Evolutionary conservation across 2,113 vertebrate genomes (phyloP).

Genomic region (Limnothrissa miodon): DNA sequence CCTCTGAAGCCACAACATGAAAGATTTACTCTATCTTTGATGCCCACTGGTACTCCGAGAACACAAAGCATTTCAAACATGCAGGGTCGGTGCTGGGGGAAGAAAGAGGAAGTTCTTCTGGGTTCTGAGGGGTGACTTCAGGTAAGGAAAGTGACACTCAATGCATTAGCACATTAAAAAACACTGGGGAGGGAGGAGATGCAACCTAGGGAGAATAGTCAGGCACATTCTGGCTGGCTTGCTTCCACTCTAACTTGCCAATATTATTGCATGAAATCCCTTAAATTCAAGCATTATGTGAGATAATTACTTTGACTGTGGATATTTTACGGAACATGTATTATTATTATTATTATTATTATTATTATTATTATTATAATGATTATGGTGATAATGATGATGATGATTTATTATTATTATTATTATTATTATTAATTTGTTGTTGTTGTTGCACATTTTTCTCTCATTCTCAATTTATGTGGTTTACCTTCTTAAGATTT

Average conservation of each 20-base stretch:
- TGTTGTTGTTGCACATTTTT: too few relatives aligned
- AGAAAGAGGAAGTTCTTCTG: constrained; percentile 39
- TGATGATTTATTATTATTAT: too few relatives aligned
- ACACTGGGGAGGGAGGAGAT: neutral
- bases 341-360: too few relatives aligned
- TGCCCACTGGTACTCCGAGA: constrained; percentile 26
- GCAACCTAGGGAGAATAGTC: neutral
- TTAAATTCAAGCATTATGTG: neutral
- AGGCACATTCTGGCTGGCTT: neutral
- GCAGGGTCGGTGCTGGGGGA: constrained; percentile 15
- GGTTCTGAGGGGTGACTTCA: constrained; percentile 28
- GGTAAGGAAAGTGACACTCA: constrained; percentile 34
- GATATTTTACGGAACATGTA: too few relatives aligned
- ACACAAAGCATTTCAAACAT: constrained; percentile 48
- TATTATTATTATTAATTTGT: too few relatives aligned
- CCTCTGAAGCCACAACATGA: constrained; percentile 53
- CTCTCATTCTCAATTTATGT: too few relatives aligned
- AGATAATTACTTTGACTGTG: neutral
- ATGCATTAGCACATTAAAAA: neutral
- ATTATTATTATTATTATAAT: too few relatives aligned
- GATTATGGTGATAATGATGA: too few relatives aligned
- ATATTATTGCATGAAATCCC: too few relatives aligned
- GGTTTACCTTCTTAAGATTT: too few relatives aligned
- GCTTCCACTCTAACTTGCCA: neutral
- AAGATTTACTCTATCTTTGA: constrained; percentile 38